Evolutionary conservation across 2,888 invertebrate species (phyloP).

Genomic region (Chrysolina americana): DNA sequence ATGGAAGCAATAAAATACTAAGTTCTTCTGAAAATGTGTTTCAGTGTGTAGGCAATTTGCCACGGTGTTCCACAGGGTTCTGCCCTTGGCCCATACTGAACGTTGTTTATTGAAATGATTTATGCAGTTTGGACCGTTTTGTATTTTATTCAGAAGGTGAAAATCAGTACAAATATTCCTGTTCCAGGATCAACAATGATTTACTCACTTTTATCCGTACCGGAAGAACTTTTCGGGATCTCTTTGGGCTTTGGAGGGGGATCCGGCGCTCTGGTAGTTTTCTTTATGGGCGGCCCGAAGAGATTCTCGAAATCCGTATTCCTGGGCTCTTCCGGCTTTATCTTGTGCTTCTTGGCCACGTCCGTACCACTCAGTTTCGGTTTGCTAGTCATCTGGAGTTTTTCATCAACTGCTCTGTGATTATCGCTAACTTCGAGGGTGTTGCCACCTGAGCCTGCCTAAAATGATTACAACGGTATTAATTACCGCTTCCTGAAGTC

Average conservation of each 20-base stretch:
- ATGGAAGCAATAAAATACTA: no score
- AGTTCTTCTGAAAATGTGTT: no score
- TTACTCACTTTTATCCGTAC: conserved; percentile 72
- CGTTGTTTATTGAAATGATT: no score
- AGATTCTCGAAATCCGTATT: conserved; percentile 80
- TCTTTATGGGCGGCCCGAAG: conserved; percentile 88
- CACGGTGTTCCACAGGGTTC: no score
- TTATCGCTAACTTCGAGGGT: conserved; percentile 66
- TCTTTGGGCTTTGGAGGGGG: conserved; percentile 61
- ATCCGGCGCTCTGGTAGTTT: conserved; percentile 80
- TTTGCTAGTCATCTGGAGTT: conserved; percentile 77
- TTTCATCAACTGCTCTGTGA: conserved; percentile 61
- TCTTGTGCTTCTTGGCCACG: conserved; percentile 63
- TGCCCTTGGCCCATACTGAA: no score
- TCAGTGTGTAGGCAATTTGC: no score
- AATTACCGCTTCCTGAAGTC: background rate
- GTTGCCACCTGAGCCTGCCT: conserved; percentile 62
- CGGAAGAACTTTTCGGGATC: conserved; percentile 69
- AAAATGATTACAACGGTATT: conserved; percentile 45
- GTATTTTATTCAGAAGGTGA: no score
- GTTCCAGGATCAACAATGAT: no score
- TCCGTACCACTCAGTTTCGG: conserved; percentile 76
- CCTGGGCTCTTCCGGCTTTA: conserved; percentile 64
- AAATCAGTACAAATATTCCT: no score
- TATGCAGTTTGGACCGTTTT: no score